Conservation (phyloP, 2,888 invertebrate genomes). For the Drosophila pseudotalamancana region DNA sequence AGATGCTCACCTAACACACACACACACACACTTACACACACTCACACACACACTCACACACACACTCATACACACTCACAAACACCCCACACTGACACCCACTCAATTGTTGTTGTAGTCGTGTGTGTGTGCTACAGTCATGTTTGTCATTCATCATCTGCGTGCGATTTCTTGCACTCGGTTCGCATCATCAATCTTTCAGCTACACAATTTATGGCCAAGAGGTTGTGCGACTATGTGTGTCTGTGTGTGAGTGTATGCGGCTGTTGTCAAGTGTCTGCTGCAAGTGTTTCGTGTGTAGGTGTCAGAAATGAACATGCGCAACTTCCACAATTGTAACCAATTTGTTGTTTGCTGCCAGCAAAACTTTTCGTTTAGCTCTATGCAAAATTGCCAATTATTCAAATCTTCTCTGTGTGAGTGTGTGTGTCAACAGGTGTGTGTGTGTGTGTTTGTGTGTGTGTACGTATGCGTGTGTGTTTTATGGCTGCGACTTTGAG, state of each 20-base stretch:
- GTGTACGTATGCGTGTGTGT: slow-evolving; percentile 15
- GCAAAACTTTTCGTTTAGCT: slow-evolving; percentile 29
- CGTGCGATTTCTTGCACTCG: slow-evolving; percentile 62
- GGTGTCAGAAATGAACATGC: slow-evolving; percentile 48
- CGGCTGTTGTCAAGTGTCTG: neutral
- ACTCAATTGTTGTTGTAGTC: slow-evolving; percentile 13
- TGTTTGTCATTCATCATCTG: slow-evolving; percentile 67
- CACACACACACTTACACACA: slow-evolving; percentile 8
- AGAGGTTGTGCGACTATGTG: slow-evolving; percentile 1
- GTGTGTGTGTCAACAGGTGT: slow-evolving; percentile 33
- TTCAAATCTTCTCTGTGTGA: slow-evolving; percentile 41
- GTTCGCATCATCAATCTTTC: slow-evolving; percentile 66
- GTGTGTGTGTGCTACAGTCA: slow-evolving; percentile 13
- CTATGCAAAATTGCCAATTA: slow-evolving; percentile 66
- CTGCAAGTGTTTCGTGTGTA: slow-evolving; percentile 41
- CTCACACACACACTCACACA: slow-evolving; percentile 12
- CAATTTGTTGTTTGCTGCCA: slow-evolving; percentile 51
- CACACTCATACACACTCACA: neutral
- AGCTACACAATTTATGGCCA: slow-evolving; percentile 57
- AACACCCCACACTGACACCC: neutral
- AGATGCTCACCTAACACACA: slow-evolving; percentile 30
- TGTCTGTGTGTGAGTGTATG: slow-evolving; percentile 14
- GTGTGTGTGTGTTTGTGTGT: slow-evolving; percentile 9
- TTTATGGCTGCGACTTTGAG: neutral
- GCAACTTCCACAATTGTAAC: slow-evolving; percentile 58